Evolutionary conservation across 2,888 invertebrate species (phyloP).

Genomic region (Chloroclystis v-ata): DNA sequence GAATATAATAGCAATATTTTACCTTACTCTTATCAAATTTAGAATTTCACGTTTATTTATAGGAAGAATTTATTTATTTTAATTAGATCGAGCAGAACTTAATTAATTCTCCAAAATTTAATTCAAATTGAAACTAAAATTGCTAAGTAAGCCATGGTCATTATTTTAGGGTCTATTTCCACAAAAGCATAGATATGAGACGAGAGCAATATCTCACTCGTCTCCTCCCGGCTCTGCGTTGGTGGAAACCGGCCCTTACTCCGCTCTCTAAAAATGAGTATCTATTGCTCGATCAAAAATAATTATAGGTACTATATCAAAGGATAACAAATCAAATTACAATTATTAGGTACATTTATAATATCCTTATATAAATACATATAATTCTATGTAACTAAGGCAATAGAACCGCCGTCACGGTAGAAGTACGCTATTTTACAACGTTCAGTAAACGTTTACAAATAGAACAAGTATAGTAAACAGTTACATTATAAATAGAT

Average conservation of each 20-base stretch:
- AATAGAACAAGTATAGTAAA: conserved; percentile 36
- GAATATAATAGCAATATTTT: conserved; percentile 4
- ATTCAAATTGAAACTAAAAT: no score
- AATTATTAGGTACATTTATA: not conserved
- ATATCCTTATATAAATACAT: conserved; percentile 6
- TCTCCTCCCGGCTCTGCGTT: no score
- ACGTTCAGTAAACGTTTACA: conserved; percentile 33
- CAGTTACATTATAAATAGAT: conserved; percentile 24
- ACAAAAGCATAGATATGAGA: no score
- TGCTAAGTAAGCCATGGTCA: no score
- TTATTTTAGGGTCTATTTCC: no score
- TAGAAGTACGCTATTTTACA: conserved; percentile 40
- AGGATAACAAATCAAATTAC: no score
- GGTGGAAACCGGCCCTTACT: no score
- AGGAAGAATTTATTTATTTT: conserved; percentile 14
- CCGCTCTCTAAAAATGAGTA: no score
- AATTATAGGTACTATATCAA: no score
- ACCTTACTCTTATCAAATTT: conserved; percentile 9
- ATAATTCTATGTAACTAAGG: conserved; percentile 31
- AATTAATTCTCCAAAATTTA: not conserved
- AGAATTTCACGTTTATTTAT: conserved; percentile 23
- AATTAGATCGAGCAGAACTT: conserved; percentile 9
- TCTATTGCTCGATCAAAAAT: no score
- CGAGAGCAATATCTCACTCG: no score
- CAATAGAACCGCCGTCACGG: conserved; percentile 49